phyloP scores from a whole-genome alignment of 2,113 vertebrate species.

The Coracopsis vasa region DNA sequence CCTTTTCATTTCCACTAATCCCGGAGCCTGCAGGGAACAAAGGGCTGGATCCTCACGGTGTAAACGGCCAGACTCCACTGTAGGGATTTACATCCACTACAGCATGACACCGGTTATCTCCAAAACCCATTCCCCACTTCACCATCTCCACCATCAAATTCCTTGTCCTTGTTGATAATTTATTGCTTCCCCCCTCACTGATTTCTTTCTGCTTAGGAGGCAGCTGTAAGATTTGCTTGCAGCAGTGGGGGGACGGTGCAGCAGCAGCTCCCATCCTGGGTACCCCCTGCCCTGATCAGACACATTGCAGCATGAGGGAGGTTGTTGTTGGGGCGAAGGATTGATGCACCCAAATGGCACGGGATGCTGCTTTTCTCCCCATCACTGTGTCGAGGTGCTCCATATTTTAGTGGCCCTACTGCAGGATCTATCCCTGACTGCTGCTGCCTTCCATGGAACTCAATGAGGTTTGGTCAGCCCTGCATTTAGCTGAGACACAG shows the following conservation, averaged over 20 bases:
- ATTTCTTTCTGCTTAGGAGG: not conserved
- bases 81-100: not conserved
- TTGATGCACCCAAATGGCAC: not conserved
- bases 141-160: not conserved
- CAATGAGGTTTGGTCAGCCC: not conserved
- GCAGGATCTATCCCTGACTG: not conserved
- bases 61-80: not conserved
- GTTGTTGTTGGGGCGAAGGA: not conserved
- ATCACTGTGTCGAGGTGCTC: not conserved
- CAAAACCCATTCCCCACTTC: not conserved
- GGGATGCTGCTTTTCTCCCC: not conserved
- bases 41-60: constrained; percentile 47
- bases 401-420: accelerated
- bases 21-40: constrained; percentile 32
- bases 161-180: not conserved
- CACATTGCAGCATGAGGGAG: accelerated
- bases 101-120: constrained; percentile 20
- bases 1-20: constrained; percentile 59
- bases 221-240: not conserved
- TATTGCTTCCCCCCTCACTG: accelerated
- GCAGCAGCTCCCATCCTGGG: not conserved
- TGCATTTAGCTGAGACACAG: not conserved
- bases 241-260: not conserved
- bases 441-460: not conserved
- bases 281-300: accelerated